Evolutionary conservation across 2,888 invertebrate species (phyloP).

Genomic region (Pterostichus niger): DNA sequence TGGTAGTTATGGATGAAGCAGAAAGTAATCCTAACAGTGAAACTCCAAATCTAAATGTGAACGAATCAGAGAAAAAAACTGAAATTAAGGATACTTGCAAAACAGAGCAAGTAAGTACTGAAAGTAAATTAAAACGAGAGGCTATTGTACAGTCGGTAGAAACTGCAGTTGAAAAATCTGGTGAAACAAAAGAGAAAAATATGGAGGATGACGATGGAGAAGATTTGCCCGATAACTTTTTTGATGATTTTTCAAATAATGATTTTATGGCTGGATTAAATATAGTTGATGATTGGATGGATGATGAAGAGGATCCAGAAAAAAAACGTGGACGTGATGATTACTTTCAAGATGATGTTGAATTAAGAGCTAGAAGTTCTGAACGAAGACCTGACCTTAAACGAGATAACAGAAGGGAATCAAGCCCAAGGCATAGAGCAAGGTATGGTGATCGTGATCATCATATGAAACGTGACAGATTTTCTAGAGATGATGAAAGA

Average conservation of each 20-base stretch:
- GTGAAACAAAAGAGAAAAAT: conserved; percentile 6
- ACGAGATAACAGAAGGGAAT: not conserved
- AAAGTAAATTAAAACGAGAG: not conserved
- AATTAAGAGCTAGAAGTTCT: not conserved
- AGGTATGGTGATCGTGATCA: not conserved
- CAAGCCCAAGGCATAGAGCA: conserved; percentile 3
- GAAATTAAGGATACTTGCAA: not conserved
- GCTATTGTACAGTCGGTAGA: not conserved
- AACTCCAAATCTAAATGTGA: conserved; percentile 9
- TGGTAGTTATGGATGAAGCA: conserved; percentile 49
- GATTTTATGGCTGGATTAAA: conserved; percentile 77
- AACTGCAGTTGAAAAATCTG: not conserved
- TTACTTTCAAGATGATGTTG: conserved; percentile 53
- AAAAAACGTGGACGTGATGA: conserved; percentile 34
- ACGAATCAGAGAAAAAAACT: not conserved
- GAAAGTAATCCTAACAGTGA: conserved; percentile 35
- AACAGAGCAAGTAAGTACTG: not conserved
- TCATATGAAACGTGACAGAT: not conserved
- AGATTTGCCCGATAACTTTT: conserved; percentile 76
- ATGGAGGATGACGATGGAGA: conserved; percentile 72
- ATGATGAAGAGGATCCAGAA: conserved; percentile 68
- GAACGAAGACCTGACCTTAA: not conserved
- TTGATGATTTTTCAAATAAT: conserved; percentile 76
- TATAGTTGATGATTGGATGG: conserved; percentile 74
- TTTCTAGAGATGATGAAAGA: conserved; percentile 23